phyloP scores from a whole-genome alignment of 2,797 vertebrate genomes.

The Sorex maritimensis region DNA sequence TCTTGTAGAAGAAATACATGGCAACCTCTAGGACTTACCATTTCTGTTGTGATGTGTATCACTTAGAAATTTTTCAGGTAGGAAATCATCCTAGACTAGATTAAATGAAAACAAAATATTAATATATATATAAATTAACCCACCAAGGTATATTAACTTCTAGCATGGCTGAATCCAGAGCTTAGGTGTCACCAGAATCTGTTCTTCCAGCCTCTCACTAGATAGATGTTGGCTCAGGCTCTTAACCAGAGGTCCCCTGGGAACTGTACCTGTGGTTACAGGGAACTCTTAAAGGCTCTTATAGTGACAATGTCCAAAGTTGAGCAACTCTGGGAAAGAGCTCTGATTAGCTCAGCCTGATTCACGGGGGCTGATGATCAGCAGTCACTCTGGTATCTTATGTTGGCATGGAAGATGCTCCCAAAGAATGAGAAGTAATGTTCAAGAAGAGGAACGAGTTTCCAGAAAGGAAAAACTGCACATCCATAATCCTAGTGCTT shows the following conservation, averaged over 20 bases:
- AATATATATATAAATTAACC: not conserved
- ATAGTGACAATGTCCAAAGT: constrained; percentile 29
- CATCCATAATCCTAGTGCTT: not conserved
- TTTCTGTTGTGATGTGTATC: not conserved
- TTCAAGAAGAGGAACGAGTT: not conserved
- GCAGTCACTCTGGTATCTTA: not conserved
- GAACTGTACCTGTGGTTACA: not conserved
- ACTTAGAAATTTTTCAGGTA: not conserved
- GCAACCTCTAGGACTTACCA: not conserved
- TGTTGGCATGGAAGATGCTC: not conserved
- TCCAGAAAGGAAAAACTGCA: not conserved
- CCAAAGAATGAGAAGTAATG: constrained; percentile 16
- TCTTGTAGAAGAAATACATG: not conserved
- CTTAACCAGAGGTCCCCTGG: not conserved
- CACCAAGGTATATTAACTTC: not conserved
- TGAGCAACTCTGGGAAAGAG: not conserved
- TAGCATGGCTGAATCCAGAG: not conserved
- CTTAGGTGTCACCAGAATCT: not conserved
- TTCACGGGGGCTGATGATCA: not conserved
- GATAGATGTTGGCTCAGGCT: constrained; percentile 2
- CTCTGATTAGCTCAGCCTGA: not conserved
- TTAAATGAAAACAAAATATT: not conserved
- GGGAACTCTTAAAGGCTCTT: not conserved
- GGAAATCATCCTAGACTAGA: constrained; percentile 11
- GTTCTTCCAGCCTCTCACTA: not conserved